Base-by-base conservation (phyloP, 1,140 invertebrate genomes). In the Drosophila novamexicana region DNA sequence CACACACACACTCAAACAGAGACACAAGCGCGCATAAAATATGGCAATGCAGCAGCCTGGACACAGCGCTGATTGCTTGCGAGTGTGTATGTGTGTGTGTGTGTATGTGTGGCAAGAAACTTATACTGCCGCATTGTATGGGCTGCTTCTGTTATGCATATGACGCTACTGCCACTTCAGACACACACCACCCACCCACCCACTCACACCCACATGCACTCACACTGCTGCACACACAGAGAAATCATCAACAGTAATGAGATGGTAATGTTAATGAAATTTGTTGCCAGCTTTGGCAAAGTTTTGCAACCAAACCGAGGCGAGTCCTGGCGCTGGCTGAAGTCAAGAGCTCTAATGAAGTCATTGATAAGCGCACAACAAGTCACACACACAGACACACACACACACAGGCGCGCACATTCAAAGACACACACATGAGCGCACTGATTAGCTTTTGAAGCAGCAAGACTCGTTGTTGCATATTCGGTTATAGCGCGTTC, bases 211-310 rank as follows among this genome's bases (percentile, higher is more conserved):
- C 71, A 32, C 42, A 42, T 14, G 44, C 34, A 22, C 42, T 54
- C 47, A 53, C 29, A 10, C 47, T 4, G 22, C 2, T n/a, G 36
- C 49, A 53, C 68, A 58, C 63, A 39, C 18, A 57, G 65, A 76
- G 76, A 71, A 81, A 63, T 88, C 83, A 88, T 86, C 76, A 82
- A 78, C 79, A 76, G 72, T 88, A 88, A 88, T 88, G 83, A 88
- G 83, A 77, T 88, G 83, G 84, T 75, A 88, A 88, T 89, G 83
- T 77, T 88, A 88, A 88, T 83, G 79, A 77, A 88, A 88, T 88
- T 88, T 88, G 79, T 88, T 88, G 65, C 53, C 42, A 50, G 42
- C 75, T 45, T 32, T 61, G 16, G 56, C 49, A 22, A 50, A 53
- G 58, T 68, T 58, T 16, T 14, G n/a, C 45, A 49, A 62, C 56